These are phyloP conservation scores for Aegotheles bennettii DNA, from an alignment of 2,113 vertebrate genomes.

Conservation along the genomic window DNA sequence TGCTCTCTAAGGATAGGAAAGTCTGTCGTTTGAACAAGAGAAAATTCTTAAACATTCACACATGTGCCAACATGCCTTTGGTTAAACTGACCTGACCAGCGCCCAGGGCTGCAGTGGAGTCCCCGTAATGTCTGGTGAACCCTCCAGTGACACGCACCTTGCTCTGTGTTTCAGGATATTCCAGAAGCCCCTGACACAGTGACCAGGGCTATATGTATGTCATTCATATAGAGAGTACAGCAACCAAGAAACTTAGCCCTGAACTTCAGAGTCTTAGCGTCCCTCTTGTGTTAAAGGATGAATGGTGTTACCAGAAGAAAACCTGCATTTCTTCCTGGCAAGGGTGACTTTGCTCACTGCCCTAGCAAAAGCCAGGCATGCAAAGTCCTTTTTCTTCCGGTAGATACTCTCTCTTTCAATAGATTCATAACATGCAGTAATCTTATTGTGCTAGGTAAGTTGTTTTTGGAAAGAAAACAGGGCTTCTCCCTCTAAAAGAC, in stretches of 20 bases:
- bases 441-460: neutral
- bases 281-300: neutral
- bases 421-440: neutral
- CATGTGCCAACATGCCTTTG: accelerated
- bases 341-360: neutral
- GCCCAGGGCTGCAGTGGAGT: neutral
- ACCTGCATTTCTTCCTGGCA: neutral
- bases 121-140: neutral
- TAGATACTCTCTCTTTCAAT: neutral
- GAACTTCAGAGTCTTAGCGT: neutral
- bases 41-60: neutral
- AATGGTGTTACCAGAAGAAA: neutral
- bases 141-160: too few species aligned
- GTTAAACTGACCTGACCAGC: neutral
- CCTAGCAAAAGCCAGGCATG: neutral
- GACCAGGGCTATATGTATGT: neutral
- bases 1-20: neutral
- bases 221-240: neutral
- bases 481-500: neutral
- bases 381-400: neutral
- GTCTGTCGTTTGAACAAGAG: neutral
- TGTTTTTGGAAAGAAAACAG: neutral
- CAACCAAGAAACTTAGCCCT: neutral
- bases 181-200: neutral
- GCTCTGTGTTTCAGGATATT: neutral